Evolutionary conservation across 2,888 invertebrate species (phyloP).

Genomic region (Brachypalpus laphriformis): DNA sequence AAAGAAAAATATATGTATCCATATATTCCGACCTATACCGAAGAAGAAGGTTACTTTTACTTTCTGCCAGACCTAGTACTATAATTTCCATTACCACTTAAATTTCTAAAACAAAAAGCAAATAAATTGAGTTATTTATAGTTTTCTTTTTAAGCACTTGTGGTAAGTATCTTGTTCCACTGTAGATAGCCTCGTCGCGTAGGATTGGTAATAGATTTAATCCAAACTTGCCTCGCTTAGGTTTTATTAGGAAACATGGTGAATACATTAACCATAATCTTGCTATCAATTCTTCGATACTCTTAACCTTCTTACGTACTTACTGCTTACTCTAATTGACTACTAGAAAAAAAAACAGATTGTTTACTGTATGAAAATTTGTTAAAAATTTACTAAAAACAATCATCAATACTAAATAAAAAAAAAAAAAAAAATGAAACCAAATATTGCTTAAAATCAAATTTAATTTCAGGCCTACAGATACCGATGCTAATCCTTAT

Average conservation of each 20-base stretch:
- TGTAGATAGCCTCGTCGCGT: constrained; percentile 71
- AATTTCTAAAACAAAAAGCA: constrained; percentile 63
- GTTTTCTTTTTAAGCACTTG: constrained; percentile 73
- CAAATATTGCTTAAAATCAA: constrained; percentile 84
- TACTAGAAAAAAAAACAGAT: constrained; percentile 13
- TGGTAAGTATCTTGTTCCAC: constrained; percentile 74
- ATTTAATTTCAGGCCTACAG: constrained; percentile 91
- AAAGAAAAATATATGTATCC: constrained; percentile 28
- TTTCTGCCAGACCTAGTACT: constrained; percentile 71
- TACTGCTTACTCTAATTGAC: constrained; percentile 51
- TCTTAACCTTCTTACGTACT: constrained; percentile 38
- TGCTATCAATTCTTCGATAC: constrained; percentile 38
- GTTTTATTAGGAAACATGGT: constrained; percentile 52
- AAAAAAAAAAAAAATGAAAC: constrained; percentile 58
- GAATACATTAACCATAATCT: constrained; percentile 58
- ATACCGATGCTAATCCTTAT: constrained; percentile 95
- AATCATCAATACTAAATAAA: constrained; percentile 31
- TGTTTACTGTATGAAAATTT: constrained; percentile 21
- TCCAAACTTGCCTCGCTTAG: constrained; percentile 43
- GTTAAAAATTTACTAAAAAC: constrained; percentile 32
- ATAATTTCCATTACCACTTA: constrained; percentile 70
- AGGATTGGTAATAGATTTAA: constrained; percentile 62
- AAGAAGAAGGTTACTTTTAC: constrained; percentile 68
- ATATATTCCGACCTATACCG: constrained; percentile 21
- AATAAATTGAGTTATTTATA: constrained; percentile 71